A percentile compares a stretch with the other conserved stretches of the same genome.
phyloP scores from a whole-genome alignment of 2,888 invertebrate species.

The Furcula furcula region DNA sequence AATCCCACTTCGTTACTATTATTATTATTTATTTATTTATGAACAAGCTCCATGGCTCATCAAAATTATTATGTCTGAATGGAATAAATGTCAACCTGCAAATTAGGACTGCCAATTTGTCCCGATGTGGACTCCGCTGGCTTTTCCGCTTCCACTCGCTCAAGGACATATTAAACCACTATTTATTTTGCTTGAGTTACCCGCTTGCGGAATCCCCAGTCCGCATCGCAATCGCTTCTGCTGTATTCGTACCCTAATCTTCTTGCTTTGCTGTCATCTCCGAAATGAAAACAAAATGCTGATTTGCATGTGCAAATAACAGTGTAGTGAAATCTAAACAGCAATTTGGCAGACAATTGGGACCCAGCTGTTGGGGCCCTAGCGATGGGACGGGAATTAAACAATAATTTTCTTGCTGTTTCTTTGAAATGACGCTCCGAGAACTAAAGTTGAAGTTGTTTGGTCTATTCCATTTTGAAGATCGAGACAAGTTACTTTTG shows the following conservation, averaged over 20 bases:
- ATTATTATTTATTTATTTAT: too few species aligned
- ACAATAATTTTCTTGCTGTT: slow-evolving; percentile 69
- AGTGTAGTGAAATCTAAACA: slow-evolving; percentile 75
- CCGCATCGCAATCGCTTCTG: slow-evolving; percentile 15
- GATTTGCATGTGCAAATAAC: slow-evolving; percentile 80
- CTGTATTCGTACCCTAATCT: slow-evolving; percentile 5
- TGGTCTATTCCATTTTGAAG: too few species aligned
- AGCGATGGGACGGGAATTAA: slow-evolving; percentile 56
- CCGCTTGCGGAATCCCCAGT: neutral
- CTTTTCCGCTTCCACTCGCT: too few species aligned
- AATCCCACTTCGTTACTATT: too few species aligned
- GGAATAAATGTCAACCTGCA: too few species aligned
- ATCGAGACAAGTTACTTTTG: too few species aligned
- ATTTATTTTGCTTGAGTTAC: too few species aligned
- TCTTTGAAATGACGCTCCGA: slow-evolving; percentile 35
- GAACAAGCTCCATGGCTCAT: too few species aligned
- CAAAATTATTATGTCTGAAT: too few species aligned
- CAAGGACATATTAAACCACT: too few species aligned
- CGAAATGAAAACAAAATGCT: slow-evolving; percentile 72
- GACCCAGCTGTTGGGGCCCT: slow-evolving; percentile 54
- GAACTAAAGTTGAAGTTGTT: slow-evolving; percentile 16
- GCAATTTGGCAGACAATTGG: slow-evolving; percentile 74
- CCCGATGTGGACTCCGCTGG: too few species aligned
- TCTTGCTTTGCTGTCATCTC: slow-evolving; percentile 37
- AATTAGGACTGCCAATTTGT: too few species aligned